Evolutionary conservation across 2,888 invertebrate genomes (phyloP).

Genomic region (Drosophila heteroneura): DNA sequence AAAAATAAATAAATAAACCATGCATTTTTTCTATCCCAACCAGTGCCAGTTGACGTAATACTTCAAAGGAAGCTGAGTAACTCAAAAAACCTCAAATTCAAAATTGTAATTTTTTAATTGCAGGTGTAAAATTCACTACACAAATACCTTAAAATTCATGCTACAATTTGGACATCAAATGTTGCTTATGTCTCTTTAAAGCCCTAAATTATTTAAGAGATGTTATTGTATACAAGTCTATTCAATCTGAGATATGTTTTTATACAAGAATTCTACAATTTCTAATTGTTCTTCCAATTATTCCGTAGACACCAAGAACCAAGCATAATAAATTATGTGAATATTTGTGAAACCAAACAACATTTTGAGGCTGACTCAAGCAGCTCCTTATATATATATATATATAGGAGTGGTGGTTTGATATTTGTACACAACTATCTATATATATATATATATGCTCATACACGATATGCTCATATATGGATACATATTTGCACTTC

Average conservation of each 20-base stretch:
- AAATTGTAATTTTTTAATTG: neutral
- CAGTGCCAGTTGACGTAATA: constrained; percentile 26
- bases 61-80: constrained; percentile 14
- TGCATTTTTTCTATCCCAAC: neutral
- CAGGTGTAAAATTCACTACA: neutral
- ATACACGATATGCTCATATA: constrained; percentile 2
- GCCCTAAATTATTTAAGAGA: neutral
- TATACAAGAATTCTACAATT: neutral
- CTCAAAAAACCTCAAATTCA: neutral
- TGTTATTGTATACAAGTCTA: neutral
- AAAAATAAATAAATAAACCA: neutral
- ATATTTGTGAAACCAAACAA: constrained; percentile 4
- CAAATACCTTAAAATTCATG: neutral
- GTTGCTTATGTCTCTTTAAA: neutral
- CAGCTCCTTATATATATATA: neutral
- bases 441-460: neutral
- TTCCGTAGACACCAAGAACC: neutral
- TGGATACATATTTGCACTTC: constrained; percentile 47
- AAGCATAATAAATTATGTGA: constrained; percentile 16
- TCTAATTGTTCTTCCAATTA: neutral
- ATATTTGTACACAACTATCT: constrained; percentile 5
- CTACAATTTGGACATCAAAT: neutral
- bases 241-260: neutral
- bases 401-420: constrained; percentile 4
- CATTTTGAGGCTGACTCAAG: neutral